phyloP scores from a whole-genome alignment of 2,888 invertebrate genomes.

The Standfussiana lucernea region DNA sequence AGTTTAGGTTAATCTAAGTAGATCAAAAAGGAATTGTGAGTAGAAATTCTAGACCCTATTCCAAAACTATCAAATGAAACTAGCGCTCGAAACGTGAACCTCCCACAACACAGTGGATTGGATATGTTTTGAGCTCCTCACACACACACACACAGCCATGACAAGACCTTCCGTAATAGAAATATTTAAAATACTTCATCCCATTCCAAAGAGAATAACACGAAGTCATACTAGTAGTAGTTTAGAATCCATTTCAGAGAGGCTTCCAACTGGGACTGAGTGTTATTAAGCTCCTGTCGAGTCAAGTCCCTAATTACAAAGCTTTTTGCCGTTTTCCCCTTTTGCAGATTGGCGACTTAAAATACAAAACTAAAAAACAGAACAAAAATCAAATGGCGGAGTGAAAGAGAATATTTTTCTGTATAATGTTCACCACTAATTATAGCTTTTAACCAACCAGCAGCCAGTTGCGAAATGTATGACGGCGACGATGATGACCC shows the following conservation, averaged over 20 bases:
- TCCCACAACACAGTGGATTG: slow-evolving; percentile 32
- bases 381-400: slow-evolving; percentile 63
- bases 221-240: slow-evolving; percentile 55
- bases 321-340: slow-evolving; percentile 72
- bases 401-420: slow-evolving; percentile 61
- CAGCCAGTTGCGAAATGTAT: slow-evolving; percentile 51
- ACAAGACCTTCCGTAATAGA: slow-evolving; percentile 38
- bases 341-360: slow-evolving; percentile 72
- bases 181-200: slow-evolving; percentile 61
- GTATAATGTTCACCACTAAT: slow-evolving; percentile 56
- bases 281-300: slow-evolving; percentile 76
- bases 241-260: slow-evolving; percentile 68
- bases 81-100: slow-evolving; percentile 33
- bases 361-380: slow-evolving; percentile 66
- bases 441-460: slow-evolving; percentile 60
- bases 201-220: slow-evolving; percentile 53
- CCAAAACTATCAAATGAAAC: slow-evolving; percentile 43
- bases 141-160: slow-evolving; percentile 29
- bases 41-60: slow-evolving; percentile 44
- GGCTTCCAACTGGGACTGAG: slow-evolving; percentile 70
- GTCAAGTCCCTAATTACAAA: slow-evolving; percentile 76
- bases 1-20: slow-evolving; percentile 19
- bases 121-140: slow-evolving; percentile 46
- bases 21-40: slow-evolving; percentile 16
- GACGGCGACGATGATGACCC: slow-evolving; percentile 49